These are phyloP conservation scores for Drosophila pallidifrons DNA, from an alignment of 1,140 invertebrate species.

Conservation along the genomic window DNA sequence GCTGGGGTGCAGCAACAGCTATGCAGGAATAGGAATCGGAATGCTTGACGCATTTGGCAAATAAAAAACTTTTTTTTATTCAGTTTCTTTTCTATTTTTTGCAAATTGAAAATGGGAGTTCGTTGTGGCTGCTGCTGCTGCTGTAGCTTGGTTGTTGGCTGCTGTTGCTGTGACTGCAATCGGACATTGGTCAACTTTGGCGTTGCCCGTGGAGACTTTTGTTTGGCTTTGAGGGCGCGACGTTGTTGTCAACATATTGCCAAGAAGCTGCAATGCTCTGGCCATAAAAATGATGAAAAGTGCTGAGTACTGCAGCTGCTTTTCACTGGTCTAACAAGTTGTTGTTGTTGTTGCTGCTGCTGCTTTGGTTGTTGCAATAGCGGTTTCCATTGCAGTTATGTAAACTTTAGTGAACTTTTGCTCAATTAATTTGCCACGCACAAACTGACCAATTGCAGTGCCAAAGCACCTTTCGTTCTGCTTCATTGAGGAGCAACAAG, in stretches of 20 bases:
- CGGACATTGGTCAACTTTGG: slow-evolving; percentile 25
- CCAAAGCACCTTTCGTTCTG: slow-evolving; percentile 31
- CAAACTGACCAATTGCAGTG: slow-evolving; percentile 31
- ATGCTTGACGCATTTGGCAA: slow-evolving; percentile 67
- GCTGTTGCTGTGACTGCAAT: background rate
- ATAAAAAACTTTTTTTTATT: slow-evolving; percentile 51
- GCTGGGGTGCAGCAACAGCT: slow-evolving; percentile 38
- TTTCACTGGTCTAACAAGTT: slow-evolving; percentile 69
- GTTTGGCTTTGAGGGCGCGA: slow-evolving; percentile 49
- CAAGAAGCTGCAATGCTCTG: slow-evolving; percentile 42
- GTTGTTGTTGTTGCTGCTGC: slow-evolving; percentile 21
- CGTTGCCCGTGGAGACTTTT: slow-evolving; percentile 34
- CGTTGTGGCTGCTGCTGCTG: slow-evolving; percentile 1
- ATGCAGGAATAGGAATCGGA: slow-evolving; percentile 41
- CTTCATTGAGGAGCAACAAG: slow-evolving; percentile 12
- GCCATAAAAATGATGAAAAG: slow-evolving; percentile 70
- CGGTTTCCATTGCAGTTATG: slow-evolving; percentile 69
- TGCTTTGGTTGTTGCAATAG: slow-evolving; percentile 53
- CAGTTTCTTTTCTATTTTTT: slow-evolving; percentile 16
- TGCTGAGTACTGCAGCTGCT: slow-evolving; percentile 38
- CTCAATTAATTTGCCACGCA: slow-evolving; percentile 69
- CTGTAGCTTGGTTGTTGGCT: background rate
- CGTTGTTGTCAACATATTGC: slow-evolving; percentile 64
- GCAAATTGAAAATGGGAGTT: slow-evolving; percentile 34
- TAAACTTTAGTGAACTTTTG: slow-evolving; percentile 70